Base-by-base conservation (phyloP, 2,113 vertebrate genomes). In the Circaetus gallicus region DNA sequence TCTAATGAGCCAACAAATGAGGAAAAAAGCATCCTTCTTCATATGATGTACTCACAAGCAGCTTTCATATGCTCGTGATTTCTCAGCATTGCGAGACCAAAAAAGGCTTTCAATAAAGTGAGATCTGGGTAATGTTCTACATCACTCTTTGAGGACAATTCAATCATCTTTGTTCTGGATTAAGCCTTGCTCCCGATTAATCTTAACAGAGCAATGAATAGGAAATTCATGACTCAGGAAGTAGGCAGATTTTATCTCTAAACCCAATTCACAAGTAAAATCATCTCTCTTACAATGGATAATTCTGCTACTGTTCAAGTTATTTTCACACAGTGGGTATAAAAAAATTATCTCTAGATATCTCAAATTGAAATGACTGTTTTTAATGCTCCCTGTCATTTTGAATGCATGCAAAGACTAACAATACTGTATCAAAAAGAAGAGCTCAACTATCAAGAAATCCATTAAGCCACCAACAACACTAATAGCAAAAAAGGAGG, bases 231-330 rank as follows among this genome's bases (percentile, higher is more conserved):
- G 13, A 80, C 59, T 67, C 2, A 6, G 55, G 62, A 94, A 86
- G n/a, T n/a, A 79, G 70, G 70, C 53, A 82, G 83, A 95, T 94
- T 88, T 93, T 77, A 94, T 95, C 85, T 96, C 95, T 89, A 94
- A 89, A 95, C 29, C 11, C 40, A 95, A 97, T 95, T 96, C 96
- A 89, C 65, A 91, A 91, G 91, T 53, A 88, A 95, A 96, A 96
- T 94, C 40, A 78, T 50, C 63, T 88, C 81, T 67, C 74, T 95
- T 55, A 93, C 56, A 91, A 49, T 28, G 67, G 82, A 69, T 90
- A 73, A 85, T 91, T 93, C 81, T 87, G 82, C 58, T 77, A 47
- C 86, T 82, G 49, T 82, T 96, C 76, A 50, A 85, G 73, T 73
- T 96, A 96, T 94, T 97, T 95, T 97, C 94, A 96, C 86, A 95